Conservation (phyloP, 1,140 invertebrate genomes). For the Lepeophtheirus salmonis region DNA sequence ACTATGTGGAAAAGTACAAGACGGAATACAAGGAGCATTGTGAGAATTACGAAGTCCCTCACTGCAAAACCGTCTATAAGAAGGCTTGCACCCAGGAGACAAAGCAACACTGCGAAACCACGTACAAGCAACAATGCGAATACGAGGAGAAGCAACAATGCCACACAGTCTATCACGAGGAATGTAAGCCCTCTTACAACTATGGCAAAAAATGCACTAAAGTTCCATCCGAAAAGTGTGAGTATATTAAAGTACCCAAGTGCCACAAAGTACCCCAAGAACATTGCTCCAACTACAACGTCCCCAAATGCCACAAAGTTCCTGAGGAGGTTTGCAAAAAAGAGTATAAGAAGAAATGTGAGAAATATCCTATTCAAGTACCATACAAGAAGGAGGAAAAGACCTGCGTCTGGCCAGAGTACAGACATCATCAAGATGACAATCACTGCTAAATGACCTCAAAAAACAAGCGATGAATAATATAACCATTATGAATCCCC, state of each 20-base stretch:
- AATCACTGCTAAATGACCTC: not conserved
- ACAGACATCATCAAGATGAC: slow-evolving; percentile 5
- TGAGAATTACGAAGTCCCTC: slow-evolving; percentile 9
- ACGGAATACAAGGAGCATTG: slow-evolving; percentile 2
- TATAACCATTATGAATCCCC: no score
- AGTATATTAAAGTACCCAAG: slow-evolving; percentile 5
- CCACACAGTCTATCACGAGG: not conserved
- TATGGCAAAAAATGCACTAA: slow-evolving; percentile 9
- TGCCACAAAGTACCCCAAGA: slow-evolving; percentile 11
- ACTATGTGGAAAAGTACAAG: not conserved
- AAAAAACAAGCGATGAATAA: no score
- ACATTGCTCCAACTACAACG: not conserved
- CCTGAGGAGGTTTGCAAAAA: slow-evolving; percentile 1
- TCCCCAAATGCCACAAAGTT: slow-evolving; percentile 6
- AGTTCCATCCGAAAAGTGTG: not conserved
- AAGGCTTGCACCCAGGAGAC: not conserved
- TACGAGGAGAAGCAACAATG: slow-evolving; percentile 9
- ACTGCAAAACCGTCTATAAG: not conserved
- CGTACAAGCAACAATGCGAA: slow-evolving; percentile 1
- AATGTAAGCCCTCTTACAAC: slow-evolving; percentile 9
- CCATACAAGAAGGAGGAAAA: slow-evolving; percentile 6
- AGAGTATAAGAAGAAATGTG: slow-evolving; percentile 8
- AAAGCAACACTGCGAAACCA: slow-evolving; percentile 4
- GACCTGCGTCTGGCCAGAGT: slow-evolving; percentile 8
- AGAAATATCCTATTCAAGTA: not conserved